Evolutionary conservation across 37 sponge, comb jelly and placozoan genomes (phyloP).

Genomic region (Hormiphora californensis): DNA sequence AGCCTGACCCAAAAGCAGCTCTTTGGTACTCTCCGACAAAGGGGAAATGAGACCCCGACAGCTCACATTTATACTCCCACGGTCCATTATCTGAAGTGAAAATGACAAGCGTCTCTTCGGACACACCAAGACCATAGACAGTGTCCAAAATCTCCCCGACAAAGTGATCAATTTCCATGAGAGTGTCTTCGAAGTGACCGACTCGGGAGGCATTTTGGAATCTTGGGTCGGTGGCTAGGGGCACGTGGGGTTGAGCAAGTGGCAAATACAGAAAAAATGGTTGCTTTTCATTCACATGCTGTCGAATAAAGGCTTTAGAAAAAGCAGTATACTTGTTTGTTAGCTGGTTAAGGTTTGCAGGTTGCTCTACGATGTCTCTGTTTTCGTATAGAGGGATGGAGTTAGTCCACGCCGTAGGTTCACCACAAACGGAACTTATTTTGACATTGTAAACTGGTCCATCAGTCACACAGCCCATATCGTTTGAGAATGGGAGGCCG

Average conservation of each 20-base stretch:
- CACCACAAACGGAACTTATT: slow-evolving; percentile 1
- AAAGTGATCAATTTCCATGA: slow-evolving; percentile 37
- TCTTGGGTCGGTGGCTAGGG: neutral
- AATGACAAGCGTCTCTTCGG: slow-evolving; percentile 35
- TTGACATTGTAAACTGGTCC: slow-evolving; percentile 35
- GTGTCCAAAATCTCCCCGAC: slow-evolving; percentile 5
- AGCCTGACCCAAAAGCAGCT: neutral
- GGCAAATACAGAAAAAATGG: slow-evolving; percentile 42
- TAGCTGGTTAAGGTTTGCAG: slow-evolving; percentile 58
- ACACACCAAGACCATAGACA: neutral
- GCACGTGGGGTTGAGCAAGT: slow-evolving; percentile 21
- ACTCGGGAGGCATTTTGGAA: neutral
- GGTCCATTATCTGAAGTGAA: slow-evolving; percentile 57
- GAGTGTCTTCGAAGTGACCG: neutral
- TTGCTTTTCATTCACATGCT: neutral
- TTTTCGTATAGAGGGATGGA: slow-evolving; percentile 60
- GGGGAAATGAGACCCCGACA: slow-evolving; percentile 1
- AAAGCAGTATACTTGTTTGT: neutral
- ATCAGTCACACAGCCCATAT: slow-evolving; percentile 58
- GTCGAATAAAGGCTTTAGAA: neutral
- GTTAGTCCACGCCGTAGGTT: neutral
- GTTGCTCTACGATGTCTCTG: slow-evolving; percentile 60
- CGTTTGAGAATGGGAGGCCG: slow-evolving; percentile 63
- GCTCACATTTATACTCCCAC: slow-evolving; percentile 55
- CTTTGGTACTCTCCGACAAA: slow-evolving; percentile 49